Evolutionary conservation across 2,797 vertebrate species (phyloP).

Genomic region (Hypotaenidia philippensis): DNA sequence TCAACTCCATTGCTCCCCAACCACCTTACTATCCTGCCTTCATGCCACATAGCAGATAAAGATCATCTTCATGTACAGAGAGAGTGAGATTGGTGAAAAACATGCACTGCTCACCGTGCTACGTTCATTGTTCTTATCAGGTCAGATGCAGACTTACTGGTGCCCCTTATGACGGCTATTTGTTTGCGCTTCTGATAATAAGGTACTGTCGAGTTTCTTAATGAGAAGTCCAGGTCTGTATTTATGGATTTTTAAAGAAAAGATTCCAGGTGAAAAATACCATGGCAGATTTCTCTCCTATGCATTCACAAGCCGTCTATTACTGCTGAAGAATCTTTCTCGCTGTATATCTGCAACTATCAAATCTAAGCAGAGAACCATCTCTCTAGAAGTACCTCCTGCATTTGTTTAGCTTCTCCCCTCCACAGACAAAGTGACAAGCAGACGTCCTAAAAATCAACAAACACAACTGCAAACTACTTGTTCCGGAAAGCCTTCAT

Average conservation of each 20-base stretch:
- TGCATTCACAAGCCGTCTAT: neutral
- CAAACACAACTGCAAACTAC: neutral
- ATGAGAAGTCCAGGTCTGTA: neutral
- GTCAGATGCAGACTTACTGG: constrained; percentile 49
- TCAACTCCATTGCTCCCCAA: neutral
- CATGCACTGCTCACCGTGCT: constrained; percentile 55
- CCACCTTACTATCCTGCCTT: neutral
- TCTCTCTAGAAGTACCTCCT: neutral
- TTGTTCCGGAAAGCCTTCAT: neutral
- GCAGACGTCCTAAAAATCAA: neutral
- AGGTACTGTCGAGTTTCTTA: neutral
- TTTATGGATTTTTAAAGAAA: neutral
- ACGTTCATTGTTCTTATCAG: constrained; percentile 53
- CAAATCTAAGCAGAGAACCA: neutral
- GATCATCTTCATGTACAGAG: neutral
- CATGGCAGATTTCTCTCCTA: neutral
- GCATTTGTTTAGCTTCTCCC: neutral
- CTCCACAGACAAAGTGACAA: neutral
- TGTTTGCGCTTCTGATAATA: constrained; percentile 3
- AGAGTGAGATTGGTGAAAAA: constrained; percentile 41
- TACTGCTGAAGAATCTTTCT: neutral
- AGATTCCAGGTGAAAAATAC: constrained; percentile 11
- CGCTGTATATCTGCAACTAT: neutral
- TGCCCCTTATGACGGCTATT: constrained; percentile 26
- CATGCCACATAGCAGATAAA: constrained; percentile 3